Evolutionary conservation across 2,888 invertebrate species (phyloP).

Genomic region (Meiosimyza platycephala): DNA sequence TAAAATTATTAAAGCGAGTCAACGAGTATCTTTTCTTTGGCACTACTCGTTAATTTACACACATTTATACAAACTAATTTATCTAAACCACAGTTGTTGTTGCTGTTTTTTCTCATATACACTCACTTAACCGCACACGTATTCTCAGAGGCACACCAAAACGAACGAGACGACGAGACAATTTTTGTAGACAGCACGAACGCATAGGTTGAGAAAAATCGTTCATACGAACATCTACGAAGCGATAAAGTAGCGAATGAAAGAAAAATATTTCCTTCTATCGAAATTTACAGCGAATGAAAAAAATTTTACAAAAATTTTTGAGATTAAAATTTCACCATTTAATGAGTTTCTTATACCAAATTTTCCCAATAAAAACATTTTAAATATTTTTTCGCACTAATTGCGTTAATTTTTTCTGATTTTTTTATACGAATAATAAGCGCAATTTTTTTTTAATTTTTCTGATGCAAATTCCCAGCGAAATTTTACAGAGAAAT

Average conservation of each 20-base stretch:
- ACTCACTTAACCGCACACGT: slow-evolving; percentile 2
- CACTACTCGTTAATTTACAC: slow-evolving; percentile 39
- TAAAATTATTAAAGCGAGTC: slow-evolving; percentile 24
- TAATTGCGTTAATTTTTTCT: slow-evolving; percentile 43
- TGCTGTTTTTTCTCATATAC: slow-evolving; percentile 25
- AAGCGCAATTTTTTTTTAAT: slow-evolving; percentile 44
- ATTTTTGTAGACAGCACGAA: slow-evolving; percentile 31
- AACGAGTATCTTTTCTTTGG: slow-evolving; percentile 30
- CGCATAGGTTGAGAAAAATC: slow-evolving; percentile 41
- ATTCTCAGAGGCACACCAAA: slow-evolving; percentile 12
- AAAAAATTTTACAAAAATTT: slow-evolving; percentile 23
- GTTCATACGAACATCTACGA: slow-evolving; percentile 41
- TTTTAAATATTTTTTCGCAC: slow-evolving; percentile 41
- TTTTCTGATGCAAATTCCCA: slow-evolving; percentile 47
- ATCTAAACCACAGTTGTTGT: slow-evolving; percentile 2
- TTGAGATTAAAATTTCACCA: slow-evolving; percentile 32
- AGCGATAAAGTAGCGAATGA: slow-evolving; percentile 35
- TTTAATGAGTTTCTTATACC: slow-evolving; percentile 22
- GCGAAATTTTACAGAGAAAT: slow-evolving; percentile 47
- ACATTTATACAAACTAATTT: slow-evolving; percentile 5
- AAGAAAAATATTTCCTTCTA: slow-evolving; percentile 40
- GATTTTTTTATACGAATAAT: slow-evolving; percentile 44
- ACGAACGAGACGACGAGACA: slow-evolving; percentile 30
- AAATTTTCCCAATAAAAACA: slow-evolving; percentile 28
- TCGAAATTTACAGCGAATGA: slow-evolving; percentile 41